Conservation (phyloP, 2,113 vertebrate species). For the Microtus oregoni region DNA sequence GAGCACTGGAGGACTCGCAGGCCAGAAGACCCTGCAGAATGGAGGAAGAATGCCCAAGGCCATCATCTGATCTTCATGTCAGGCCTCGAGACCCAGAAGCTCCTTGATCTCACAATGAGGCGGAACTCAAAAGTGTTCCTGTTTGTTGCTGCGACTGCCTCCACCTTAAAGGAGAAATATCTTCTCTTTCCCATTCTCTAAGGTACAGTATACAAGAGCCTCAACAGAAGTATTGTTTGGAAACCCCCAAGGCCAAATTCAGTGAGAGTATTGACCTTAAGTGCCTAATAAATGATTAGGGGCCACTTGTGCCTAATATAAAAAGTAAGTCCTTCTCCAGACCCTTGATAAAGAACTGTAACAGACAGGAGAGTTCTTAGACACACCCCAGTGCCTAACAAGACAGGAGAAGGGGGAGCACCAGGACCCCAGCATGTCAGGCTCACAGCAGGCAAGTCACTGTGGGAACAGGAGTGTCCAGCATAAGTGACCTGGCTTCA, state of each 20-base stretch:
- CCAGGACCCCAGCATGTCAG: too few species aligned
- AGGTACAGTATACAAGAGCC: too few species aligned
- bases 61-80: background rate
- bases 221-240: background rate
- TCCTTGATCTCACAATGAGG: background rate
- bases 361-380: accelerated
- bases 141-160: background rate
- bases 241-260: background rate
- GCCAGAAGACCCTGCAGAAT: accelerated
- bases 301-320: background rate
- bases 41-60: background rate
- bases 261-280: background rate
- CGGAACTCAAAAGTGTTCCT: background rate
- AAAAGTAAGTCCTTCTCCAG: background rate
- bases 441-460: background rate
- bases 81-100: background rate
- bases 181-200: background rate
- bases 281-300: background rate
- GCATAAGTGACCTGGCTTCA: accelerated
- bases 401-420: background rate
- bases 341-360: background rate
- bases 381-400: background rate
- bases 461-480: background rate
- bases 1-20: accelerated
- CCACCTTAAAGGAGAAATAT: background rate